Evolutionary conservation across 2,113 vertebrate genomes (phyloP).

Genomic region (Pelvicachromis taeniatus): DNA sequence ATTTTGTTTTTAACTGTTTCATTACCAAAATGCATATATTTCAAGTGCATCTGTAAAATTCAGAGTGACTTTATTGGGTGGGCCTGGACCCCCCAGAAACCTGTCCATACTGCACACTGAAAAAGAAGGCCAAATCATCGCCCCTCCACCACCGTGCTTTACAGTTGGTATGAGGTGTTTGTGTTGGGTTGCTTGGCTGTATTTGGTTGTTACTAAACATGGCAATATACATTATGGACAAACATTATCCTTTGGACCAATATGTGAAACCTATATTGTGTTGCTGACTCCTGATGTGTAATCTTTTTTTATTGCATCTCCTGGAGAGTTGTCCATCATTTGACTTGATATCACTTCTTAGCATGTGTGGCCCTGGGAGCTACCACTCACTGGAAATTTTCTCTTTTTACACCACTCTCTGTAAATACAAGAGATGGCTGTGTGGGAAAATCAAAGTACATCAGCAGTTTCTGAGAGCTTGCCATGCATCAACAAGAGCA

Average conservation of each 20-base stretch:
- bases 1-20: background rate
- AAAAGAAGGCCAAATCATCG: too few relatives aligned
- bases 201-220: background rate
- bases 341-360: background rate
- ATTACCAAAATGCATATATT: background rate
- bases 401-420: background rate
- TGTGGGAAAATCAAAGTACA: background rate
- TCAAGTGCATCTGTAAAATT: background rate
- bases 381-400: background rate
- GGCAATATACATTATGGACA: rapidly evolving
- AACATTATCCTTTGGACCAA: background rate
- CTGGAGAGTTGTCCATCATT: too few relatives aligned
- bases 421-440: background rate
- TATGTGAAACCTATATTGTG: background rate
- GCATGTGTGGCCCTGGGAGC: background rate
- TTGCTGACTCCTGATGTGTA: too few relatives aligned
- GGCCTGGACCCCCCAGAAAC: background rate
- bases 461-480: background rate
- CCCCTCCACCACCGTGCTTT: background rate
- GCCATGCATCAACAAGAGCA: background rate
- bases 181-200: background rate
- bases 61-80: background rate
- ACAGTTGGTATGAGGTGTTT: background rate
- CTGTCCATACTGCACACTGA: too few relatives aligned
- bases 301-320: too few relatives aligned